Base-by-base conservation (phyloP, 1,140 invertebrate genomes). In the Kradibia gibbosae region DNA sequence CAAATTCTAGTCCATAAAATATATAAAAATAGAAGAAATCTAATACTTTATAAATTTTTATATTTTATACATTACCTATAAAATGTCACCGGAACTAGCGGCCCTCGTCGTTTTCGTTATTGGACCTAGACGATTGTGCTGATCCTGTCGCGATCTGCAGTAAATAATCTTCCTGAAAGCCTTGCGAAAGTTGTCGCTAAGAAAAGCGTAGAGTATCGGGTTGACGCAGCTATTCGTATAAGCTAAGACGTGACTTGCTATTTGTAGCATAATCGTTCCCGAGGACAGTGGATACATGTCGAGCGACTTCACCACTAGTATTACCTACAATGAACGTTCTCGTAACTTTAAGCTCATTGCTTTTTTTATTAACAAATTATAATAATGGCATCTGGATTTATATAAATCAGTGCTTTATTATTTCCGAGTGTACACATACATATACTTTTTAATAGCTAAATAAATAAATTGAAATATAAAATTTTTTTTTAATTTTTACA, bases 161-260 rank as follows among this genome's bases (percentile, higher is more conserved):
- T 92, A 92, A 78, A 93, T 93, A 5, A 95, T 92, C 90, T 96
- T 96, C 36, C 94, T 92, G 88, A 97, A 97, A 4, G 95, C 96
- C 84, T 96, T 94, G 50, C 96, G 93, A 91, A 98, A 98, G 89
- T 97, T 96, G 82, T 97, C 96, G 1, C 96, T 97, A 0, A 97
- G 92, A 88, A 97, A 97, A 0, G 97, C 97, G 90, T 99, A 99
- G n/a, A 99, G 93, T 81, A 99, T 96, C 0, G 98, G 98, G 89
- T 99, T 99, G 81, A 99, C 95, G 87, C 97, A 98, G 83, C 96
- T 97, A 91, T 98, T 99, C 89, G 96, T 97, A 90, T 99, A 99
- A 4, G 97, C 97, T 73, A 99, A 90, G n/a, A 98, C 96, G 86
- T 98, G 97, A 11, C 96, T 94, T 7, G 94, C 94, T 82, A 98